Evolutionary conservation across 2,888 invertebrate genomes (phyloP), one percentile per base, ranked within the genome.

Genomic region (Chrysolina oricalcia): DNA sequence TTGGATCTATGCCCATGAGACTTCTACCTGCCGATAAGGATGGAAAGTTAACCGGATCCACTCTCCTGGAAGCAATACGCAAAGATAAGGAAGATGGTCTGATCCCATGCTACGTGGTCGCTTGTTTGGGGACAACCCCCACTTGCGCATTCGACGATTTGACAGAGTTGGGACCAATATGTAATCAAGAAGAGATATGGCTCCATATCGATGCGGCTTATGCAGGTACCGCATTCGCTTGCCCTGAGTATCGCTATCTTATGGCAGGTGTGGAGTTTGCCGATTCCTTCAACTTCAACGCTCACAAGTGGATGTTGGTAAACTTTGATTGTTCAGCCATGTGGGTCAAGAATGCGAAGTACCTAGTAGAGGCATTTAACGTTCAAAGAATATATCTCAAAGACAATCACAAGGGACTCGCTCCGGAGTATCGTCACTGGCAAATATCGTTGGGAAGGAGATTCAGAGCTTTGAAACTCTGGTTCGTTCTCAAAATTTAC

Each of bases 151-250:
- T 97, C 86, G 99, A 99, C 87, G 94, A 95, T 80, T 89, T 99
- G n/a, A 90, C 92, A 41, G 96, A 97, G 87, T 87, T 99, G 50
- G 97, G 97, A 0, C 93, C 93, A 9, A 91, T 98, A 46, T 98
- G 98, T 85, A 90, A 93, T 56, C 89, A 92, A 83, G 90, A 93
- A 81, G 89, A 92, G 35, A 89, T 98, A 0, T 99, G 98, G 98
- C 89, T 98, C 17, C 99, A 99, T 87, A 93, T 98, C 0, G 99
- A 99, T 86, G 98, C 98, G 0, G 98, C 98, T 0, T 99, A 99
- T 87, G 98, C 98, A 1, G 96, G 98, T 0, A 93, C 95, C 9
- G 97, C 97, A 0, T 95, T 98, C 83, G 92, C 96, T 66, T 96
- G 98, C 84, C 97, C 98, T 0, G 99, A 99, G 89, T 97, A 94